These are phyloP conservation scores for Camponotus vicinus DNA, from an alignment of 1,140 invertebrate genomes.

Conservation along the genomic window DNA sequence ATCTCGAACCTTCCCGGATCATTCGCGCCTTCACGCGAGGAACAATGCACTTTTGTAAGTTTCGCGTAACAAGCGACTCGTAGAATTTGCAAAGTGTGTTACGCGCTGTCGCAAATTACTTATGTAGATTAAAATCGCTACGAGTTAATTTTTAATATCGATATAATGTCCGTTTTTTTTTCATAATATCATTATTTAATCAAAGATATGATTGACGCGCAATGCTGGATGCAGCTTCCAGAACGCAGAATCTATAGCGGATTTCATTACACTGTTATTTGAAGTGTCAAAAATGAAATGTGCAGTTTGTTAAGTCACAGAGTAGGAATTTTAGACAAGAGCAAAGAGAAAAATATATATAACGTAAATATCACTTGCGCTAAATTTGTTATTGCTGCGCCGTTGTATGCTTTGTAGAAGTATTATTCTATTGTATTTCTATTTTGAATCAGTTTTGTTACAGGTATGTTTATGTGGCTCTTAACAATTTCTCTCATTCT, in stretches of 20 bases:
- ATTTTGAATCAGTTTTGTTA: conserved; percentile 8
- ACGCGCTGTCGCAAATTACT: conserved; percentile 10
- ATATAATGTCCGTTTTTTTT: background rate
- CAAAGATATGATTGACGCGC: background rate
- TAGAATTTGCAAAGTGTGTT: background rate
- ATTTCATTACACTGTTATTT: background rate
- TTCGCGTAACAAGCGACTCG: background rate
- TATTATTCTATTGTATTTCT: conserved; percentile 1
- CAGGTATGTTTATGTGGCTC: background rate
- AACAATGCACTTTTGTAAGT: conserved; percentile 7
- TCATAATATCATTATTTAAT: background rate
- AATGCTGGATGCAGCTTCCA: background rate
- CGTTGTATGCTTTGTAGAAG: background rate
- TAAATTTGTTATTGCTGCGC: background rate
- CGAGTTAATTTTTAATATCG: conserved; percentile 40
- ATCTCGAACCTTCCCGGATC: background rate
- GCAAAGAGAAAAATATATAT: conserved; percentile 25
- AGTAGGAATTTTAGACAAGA: background rate
- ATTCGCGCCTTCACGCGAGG: background rate
- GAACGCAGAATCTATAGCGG: too few species aligned
- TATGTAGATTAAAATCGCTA: conserved; percentile 44
- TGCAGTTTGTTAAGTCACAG: background rate
- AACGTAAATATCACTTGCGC: background rate
- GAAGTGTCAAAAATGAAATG: background rate
- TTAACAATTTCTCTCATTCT: conserved; percentile 1